Percentiles rank a stretch among this genome's conserved stretches.
Conservation (phyloP, 2,888 invertebrate species). For the Rhagium mordax region DNA sequence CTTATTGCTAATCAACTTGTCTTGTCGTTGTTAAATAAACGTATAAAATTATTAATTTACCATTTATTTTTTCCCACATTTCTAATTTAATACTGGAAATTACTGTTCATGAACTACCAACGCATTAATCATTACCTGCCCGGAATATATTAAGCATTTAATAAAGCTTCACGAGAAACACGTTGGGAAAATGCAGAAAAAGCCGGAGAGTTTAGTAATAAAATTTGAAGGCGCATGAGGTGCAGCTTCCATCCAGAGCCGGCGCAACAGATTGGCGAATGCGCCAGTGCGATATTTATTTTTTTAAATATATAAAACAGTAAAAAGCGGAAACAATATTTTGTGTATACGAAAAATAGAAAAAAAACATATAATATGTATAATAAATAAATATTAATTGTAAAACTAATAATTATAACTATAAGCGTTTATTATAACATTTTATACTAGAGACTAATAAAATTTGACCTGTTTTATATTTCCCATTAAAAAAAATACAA, state of each 20-base stretch:
- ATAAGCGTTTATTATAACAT: too few species aligned
- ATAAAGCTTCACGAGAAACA: neutral
- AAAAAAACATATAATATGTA: too few species aligned
- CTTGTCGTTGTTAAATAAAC: constrained; percentile 10
- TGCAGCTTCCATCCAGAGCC: neutral
- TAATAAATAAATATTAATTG: too few species aligned
- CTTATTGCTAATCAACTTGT: constrained; percentile 8
- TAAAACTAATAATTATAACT: too few species aligned
- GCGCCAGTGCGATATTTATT: too few species aligned
- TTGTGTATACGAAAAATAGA: too few species aligned
- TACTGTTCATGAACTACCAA: constrained; percentile 9
- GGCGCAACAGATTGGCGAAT: neutral
- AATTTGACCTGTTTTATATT: too few species aligned
- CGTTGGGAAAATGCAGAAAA: constrained; percentile 6
- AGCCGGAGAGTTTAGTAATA: neutral
- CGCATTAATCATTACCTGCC: constrained; percentile 22
- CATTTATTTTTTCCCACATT: neutral
- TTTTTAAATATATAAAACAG: too few species aligned
- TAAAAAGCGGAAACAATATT: too few species aligned
- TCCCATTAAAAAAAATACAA: too few species aligned
- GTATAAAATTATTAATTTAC: constrained; percentile 19
- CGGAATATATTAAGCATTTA: neutral
- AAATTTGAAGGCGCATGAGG: constrained; percentile 7
- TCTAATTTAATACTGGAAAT: constrained; percentile 21
- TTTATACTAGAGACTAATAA: too few species aligned